Evolutionary conservation across 2,113 vertebrate species (phyloP), one percentile per base, ranked within the genome.

Genomic region (Empidonax alnorum): DNA sequence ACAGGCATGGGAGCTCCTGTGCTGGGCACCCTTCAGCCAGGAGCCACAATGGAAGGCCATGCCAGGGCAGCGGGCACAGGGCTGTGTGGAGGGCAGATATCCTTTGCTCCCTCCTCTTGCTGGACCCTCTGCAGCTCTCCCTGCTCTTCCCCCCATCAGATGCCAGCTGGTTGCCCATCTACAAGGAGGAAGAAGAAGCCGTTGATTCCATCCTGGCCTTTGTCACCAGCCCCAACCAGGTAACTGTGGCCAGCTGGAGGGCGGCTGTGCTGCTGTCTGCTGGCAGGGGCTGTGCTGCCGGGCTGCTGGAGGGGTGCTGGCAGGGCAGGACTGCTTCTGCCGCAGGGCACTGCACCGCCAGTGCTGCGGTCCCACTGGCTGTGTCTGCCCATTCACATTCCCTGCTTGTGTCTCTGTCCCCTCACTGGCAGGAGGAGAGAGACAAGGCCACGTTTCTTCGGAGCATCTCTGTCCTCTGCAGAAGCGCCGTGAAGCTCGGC

Each of bases 301-400:
- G 75, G 58, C 41, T 72, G n/a, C 39, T 53, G 47, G 9, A 28
- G 33, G 6, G 39, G 3, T 28, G 47, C 65, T 72, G 85, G 31
- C 67, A 65, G 67, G 67, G 76, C 67, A 58, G 50, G 50, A 67
- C 42, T 58, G 50, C 59, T 37, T 33, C 49, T 42, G 31, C 56
- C 50, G 9, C 42, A 12, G 50, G 49, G 42, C 58, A 76, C 53
- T 59, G 44, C 53, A 31, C 4, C n/a, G 27, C 9, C 53, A 42
- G 76, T 6, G 76, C 42, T 66, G 25, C 1, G 1, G 31, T 19
- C 50, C 39, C 0, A 0, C 44, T 50, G 59, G 31, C 33, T 31
- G 37, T 44, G 44, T 31, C 86, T 22, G 27, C 11, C 50, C 52
- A 52, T 33, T 46, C 44, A 46, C 27, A n/a, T 7, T 46, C 68